Percentiles rank a stretch among this genome's conserved stretches.
These are phyloP conservation scores for Cyprinodon variegatus DNA, from an alignment of 2,113 vertebrate species.

Conservation along the genomic window DNA sequence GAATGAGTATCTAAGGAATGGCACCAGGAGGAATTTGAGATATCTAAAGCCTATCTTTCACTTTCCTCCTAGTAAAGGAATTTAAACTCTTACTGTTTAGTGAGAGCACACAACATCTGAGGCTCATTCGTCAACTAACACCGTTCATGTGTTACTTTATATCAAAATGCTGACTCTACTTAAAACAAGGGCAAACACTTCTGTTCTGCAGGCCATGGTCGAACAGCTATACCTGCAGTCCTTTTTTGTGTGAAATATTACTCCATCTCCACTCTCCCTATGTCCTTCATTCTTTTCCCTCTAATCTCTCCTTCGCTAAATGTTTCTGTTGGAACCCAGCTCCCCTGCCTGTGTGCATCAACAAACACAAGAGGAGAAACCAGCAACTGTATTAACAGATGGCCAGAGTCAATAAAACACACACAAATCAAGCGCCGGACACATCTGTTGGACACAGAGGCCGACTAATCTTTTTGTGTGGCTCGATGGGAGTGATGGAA, in stretches of 20 bases:
- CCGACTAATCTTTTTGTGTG: slow-evolving; percentile 74
- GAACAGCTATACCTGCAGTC: slow-evolving; percentile 54
- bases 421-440: slow-evolving; percentile 79
- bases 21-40: slow-evolving; percentile 61
- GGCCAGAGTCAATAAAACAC: slow-evolving; percentile 84
- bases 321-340: slow-evolving; percentile 75
- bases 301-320: slow-evolving; percentile 54
- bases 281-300: slow-evolving; percentile 32
- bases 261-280: slow-evolving; percentile 38
- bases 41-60: slow-evolving; percentile 68
- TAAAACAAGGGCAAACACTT: slow-evolving; percentile 39
- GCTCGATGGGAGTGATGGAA: slow-evolving; percentile 69
- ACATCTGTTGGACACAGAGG: slow-evolving; percentile 76
- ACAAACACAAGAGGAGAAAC: slow-evolving; percentile 78
- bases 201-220: slow-evolving; percentile 38
- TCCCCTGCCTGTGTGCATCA: slow-evolving; percentile 75
- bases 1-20: slow-evolving; percentile 65
- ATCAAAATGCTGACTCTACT: slow-evolving; percentile 1
- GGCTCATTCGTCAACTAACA: slow-evolving; percentile 56
- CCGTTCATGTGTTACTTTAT: slow-evolving; percentile 12
- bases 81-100: slow-evolving; percentile 49
- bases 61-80: slow-evolving; percentile 69
- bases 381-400: slow-evolving; percentile 86
- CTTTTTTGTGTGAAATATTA: slow-evolving; percentile 49
- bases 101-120: slow-evolving; percentile 62